Percentiles rank a stretch among this genome's conserved stretches.
phyloP scores from a whole-genome alignment of 2,797 vertebrate species.

The Australoheros facetus region DNA sequence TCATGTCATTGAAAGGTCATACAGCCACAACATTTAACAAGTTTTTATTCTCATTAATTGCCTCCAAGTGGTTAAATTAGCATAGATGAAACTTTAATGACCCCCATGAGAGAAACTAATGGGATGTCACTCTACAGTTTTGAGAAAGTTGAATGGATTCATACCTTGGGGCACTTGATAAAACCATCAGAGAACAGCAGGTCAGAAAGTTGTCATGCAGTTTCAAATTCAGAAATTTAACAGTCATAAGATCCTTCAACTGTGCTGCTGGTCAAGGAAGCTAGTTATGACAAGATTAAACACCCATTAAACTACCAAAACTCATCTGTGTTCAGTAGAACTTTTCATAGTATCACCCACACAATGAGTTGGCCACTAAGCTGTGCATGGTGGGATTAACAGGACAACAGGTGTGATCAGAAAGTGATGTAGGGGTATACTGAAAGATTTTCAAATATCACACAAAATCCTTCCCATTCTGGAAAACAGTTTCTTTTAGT shows the following conservation, averaged over 20 bases:
- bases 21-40: constrained; percentile 14
- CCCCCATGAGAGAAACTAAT: constrained; percentile 26
- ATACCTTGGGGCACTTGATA: background rate
- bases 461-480: too few relatives aligned
- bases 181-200: constrained; percentile 8
- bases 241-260: background rate
- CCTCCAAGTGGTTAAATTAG: constrained; percentile 30
- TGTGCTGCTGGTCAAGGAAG: background rate
- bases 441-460: background rate
- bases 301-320: too few relatives aligned
- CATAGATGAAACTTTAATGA: constrained; percentile 48
- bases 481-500: too few relatives aligned
- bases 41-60: constrained; percentile 35
- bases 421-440: too few relatives aligned
- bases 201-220: constrained; percentile 8
- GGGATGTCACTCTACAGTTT: constrained; percentile 18
- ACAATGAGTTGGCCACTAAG: too few relatives aligned
- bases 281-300: background rate
- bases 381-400: too few relatives aligned
- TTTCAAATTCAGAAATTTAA: background rate
- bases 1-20: constrained; percentile 21
- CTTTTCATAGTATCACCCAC: too few relatives aligned
- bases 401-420: too few relatives aligned
- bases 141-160: constrained; percentile 7
- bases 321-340: too few relatives aligned